Conservation (phyloP, 92 coral and sea anemone species). For the Actinostola sp. region DNA sequence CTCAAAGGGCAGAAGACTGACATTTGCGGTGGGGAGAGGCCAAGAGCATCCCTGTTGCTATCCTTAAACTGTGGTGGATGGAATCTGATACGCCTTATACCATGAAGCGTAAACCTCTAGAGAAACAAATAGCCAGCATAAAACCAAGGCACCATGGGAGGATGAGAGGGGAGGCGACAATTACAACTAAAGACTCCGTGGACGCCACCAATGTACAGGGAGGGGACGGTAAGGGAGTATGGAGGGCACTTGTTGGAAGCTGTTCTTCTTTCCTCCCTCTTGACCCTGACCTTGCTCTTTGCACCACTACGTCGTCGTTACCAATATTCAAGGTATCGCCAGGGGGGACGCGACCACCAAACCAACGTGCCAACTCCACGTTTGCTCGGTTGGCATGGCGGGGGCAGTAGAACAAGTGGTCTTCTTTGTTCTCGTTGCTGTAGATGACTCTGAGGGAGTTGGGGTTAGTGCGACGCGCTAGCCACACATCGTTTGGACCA, state of each 20-base stretch:
- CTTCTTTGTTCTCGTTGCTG: constrained; percentile 71
- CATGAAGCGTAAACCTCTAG: constrained; percentile 79
- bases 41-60: constrained; percentile 57
- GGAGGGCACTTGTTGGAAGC: constrained; percentile 66
- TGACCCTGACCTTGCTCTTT: constrained; percentile 25
- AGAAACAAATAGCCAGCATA: constrained; percentile 65
- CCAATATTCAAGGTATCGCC: constrained; percentile 72
- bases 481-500: constrained; percentile 81
- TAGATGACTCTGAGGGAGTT: constrained; percentile 88
- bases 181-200: constrained; percentile 64
- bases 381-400: constrained; percentile 69
- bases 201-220: constrained; percentile 80
- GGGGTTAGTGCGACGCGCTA: constrained; percentile 85
- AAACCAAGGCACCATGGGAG: constrained; percentile 76
- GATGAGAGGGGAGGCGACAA: constrained; percentile 79
- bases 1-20: constrained; percentile 77
- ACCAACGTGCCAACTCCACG: constrained; percentile 83
- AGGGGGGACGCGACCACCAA: constrained; percentile 92
- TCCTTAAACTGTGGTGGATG: constrained; percentile 55
- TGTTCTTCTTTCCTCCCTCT: constrained; percentile 40
- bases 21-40: constrained; percentile 72
- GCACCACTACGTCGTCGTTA: constrained; percentile 25
- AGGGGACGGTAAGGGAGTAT: constrained; percentile 70
- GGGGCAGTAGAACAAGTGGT: constrained; percentile 90
- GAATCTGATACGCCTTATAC: constrained; percentile 71